phyloP scores from a whole-genome alignment of 2,888 invertebrate genomes.

The Orthonevra nobilis region DNA sequence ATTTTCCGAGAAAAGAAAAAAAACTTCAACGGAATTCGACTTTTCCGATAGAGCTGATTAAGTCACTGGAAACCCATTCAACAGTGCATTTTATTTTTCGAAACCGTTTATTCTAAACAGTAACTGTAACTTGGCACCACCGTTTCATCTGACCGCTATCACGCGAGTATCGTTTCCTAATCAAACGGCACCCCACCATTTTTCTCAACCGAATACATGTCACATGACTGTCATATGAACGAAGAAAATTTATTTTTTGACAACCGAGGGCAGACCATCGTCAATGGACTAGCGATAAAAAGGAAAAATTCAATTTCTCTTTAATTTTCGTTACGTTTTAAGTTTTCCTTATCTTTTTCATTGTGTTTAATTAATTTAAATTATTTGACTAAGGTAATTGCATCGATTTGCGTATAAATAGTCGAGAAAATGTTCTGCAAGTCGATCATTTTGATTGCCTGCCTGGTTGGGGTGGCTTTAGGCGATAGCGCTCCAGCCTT shows the following conservation, averaged over 20 bases:
- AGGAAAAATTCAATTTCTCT: slow-evolving; percentile 32
- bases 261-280: slow-evolving; percentile 73
- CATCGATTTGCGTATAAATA: slow-evolving; percentile 31
- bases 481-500: slow-evolving; percentile 82
- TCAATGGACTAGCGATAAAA: slow-evolving; percentile 72
- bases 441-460: slow-evolving; percentile 74
- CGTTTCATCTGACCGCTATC: not conserved
- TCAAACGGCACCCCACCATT: slow-evolving; percentile 24
- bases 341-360: slow-evolving; percentile 73
- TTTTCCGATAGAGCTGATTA: too few relatives aligned
- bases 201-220: slow-evolving; percentile 68
- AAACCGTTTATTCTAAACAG: not conserved
- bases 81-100: not conserved
- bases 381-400: too few relatives aligned
- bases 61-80: too few relatives aligned
- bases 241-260: slow-evolving; percentile 75
- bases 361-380: slow-evolving; percentile 69
- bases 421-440: slow-evolving; percentile 76
- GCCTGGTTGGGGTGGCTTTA: slow-evolving; percentile 75
- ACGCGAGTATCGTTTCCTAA: slow-evolving; percentile 52
- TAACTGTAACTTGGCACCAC: slow-evolving; percentile 31
- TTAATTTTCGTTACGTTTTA: slow-evolving; percentile 70
- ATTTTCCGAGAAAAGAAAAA: too few relatives aligned
- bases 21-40: too few relatives aligned
- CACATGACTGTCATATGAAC: slow-evolving; percentile 79